Evolutionary conservation across 2,888 invertebrate genomes (phyloP), one percentile per base, ranked within the genome.

Genomic region (Pseudolycoriella hygida): DNA sequence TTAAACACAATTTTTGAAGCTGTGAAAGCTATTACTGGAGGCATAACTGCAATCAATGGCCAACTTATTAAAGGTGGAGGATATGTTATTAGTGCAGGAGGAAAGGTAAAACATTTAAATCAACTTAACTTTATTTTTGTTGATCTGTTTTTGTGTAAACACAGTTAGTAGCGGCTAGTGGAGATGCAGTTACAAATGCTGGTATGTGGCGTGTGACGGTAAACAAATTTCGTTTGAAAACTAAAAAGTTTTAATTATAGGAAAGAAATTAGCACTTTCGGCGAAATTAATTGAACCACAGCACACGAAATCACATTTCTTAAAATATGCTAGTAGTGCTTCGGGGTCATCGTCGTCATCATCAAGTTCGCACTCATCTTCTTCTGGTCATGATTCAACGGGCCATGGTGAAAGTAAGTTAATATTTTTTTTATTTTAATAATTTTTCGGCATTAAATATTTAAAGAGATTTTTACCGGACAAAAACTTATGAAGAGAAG

Each of bases 11-110:
- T 89, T 10, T 74, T 88, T 57, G 86, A 88, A 72, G 87, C 88
- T 1, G 80, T 86, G 1, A 88, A 88, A 58, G 87, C 88, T 12
- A 83, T 89, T 50, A 83, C 86, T 8, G 88, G 88, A 10, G 86
- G 87, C 42, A 81, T 86, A 10, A 77, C 88, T 3, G 87, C 87
- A 19, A 71, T 87, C n/a, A 87, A 86, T 57, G 88, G 88, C 0
- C 85, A 87, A 60, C 67, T 89, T 20, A 80, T 88, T 53, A 87
- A 87, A 66, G 87, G 86, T 38, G 78, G 86, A 45, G 87, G 88
- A 11, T 74, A 76, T 53, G 61, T 76, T 15, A 62, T 78, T 18
- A 70, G 73, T 17, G 72, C 76, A 11, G 72, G 75, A 53, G 79
- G 78, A 17, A 72, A 72, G 56, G 56, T 57, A 20, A 40, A 20